Evolutionary conservation across 2,113 vertebrate species (phyloP).

Genomic region (Paraplagusia blochii): DNA sequence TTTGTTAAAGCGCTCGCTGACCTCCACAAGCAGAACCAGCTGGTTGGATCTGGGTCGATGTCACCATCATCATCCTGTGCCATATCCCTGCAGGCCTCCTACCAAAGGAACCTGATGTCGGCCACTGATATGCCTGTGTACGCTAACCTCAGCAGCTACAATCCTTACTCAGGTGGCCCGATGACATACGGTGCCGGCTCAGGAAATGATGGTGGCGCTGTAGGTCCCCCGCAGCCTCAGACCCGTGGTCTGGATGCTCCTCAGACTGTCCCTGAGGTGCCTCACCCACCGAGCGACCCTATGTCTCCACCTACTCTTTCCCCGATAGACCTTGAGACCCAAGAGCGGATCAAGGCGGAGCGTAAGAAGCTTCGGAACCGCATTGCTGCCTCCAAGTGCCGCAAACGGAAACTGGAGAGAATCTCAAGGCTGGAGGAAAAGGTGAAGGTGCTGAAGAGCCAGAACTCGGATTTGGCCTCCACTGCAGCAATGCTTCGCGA

Average conservation of each 20-base stretch:
- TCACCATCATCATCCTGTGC: constrained; percentile 49
- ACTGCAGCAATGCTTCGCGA: constrained; percentile 87
- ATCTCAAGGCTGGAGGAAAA: constrained; percentile 94
- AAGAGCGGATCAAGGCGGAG: constrained; percentile 92
- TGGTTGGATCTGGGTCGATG: constrained; percentile 61
- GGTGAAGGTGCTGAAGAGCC: constrained; percentile 89
- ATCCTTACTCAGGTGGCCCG: constrained; percentile 50
- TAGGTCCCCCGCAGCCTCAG: constrained; percentile 36
- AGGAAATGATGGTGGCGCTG: constrained; percentile 16
- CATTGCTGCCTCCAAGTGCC: constrained; percentile 93
- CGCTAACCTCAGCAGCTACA: constrained; percentile 77
- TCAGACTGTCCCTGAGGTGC: constrained; percentile 92
- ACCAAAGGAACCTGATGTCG: constrained; percentile 60
- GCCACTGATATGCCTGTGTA: constrained; percentile 79
- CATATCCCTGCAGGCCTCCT: constrained; percentile 45
- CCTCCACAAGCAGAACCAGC: constrained; percentile 92
- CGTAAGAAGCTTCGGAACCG: constrained; percentile 91
- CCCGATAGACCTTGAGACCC: constrained; percentile 90
- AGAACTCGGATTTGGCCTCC: constrained; percentile 91
- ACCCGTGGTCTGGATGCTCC: constrained; percentile 80
- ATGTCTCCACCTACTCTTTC: constrained; percentile 82
- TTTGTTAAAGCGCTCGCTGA: constrained; percentile 93
- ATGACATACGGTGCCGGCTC: constrained; percentile 58
- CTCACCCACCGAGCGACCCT: constrained; percentile 68
- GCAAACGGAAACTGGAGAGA: constrained; percentile 91